phyloP scores from a whole-genome alignment of 2,888 invertebrate genomes.

The Erebia epiphron region DNA sequence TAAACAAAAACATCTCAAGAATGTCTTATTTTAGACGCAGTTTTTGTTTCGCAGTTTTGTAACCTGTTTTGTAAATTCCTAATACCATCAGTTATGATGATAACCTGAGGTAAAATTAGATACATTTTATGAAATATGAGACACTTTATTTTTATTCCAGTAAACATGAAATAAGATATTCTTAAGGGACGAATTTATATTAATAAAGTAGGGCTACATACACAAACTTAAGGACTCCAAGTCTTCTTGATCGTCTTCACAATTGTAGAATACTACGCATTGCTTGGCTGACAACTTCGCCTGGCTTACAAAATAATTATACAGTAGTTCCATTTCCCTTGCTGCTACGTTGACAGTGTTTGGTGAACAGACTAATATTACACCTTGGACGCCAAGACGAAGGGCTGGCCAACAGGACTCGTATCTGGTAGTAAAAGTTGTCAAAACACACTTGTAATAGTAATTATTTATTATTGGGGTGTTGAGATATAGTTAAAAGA shows the following conservation, averaged over 20 bases:
- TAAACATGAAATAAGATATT: background rate
- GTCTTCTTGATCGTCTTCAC: slow-evolving; percentile 72
- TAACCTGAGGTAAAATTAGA: too few species aligned
- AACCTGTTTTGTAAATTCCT: too few species aligned
- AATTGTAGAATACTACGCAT: slow-evolving; percentile 85
- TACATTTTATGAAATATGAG: background rate
- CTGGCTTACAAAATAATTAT: slow-evolving; percentile 87
- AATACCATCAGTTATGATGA: too few species aligned
- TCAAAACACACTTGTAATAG: background rate
- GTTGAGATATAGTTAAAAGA: too few species aligned
- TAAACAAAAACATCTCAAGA: background rate
- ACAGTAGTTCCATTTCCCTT: slow-evolving; percentile 84
- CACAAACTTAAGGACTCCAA: slow-evolving; percentile 76
- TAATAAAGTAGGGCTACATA: slow-evolving; percentile 53
- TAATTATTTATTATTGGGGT: too few species aligned
- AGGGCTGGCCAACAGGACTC: slow-evolving; percentile 91
- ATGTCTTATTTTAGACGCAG: background rate
- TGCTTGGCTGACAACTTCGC: slow-evolving; percentile 85
- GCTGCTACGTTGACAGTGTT: slow-evolving; percentile 75
- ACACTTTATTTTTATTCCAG: background rate
- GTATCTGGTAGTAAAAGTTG: slow-evolving; percentile 75
- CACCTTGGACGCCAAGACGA: slow-evolving; percentile 85
- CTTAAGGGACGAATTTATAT: background rate
- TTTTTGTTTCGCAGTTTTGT: too few species aligned
- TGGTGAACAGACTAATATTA: slow-evolving; percentile 86